A percentile compares a stretch with the other conserved stretches of the same genome.
Evolutionary conservation across 2,797 vertebrate genomes (phyloP).

Genomic region (Enteromius radiatus): DNA sequence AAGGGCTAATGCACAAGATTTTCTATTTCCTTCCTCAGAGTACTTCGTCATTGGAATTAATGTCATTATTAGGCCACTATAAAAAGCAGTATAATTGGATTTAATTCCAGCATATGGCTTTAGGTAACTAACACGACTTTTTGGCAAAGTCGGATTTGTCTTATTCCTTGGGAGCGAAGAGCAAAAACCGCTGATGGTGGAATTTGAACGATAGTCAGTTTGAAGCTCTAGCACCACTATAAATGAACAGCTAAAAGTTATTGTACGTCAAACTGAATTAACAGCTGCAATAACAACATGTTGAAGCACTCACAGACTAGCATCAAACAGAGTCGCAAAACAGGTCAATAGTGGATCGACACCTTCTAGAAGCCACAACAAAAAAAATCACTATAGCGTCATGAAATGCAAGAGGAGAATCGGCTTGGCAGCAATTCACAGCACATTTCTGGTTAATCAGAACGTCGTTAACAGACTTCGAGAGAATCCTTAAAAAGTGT

Average conservation of each 20-base stretch:
- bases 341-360: constrained; percentile 43
- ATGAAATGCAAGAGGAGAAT: constrained; percentile 53
- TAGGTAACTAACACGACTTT: constrained; percentile 51
- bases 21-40: constrained; percentile 31
- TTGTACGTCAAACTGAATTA: constrained; percentile 43
- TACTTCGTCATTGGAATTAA: constrained; percentile 31
- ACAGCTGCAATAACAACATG: constrained; percentile 54
- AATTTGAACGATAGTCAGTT: constrained; percentile 8
- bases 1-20: constrained; percentile 43
- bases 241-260: constrained; percentile 52
- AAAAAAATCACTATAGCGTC: constrained; percentile 47
- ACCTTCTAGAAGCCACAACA: constrained; percentile 51
- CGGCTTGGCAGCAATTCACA: constrained; percentile 50
- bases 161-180: constrained; percentile 19
- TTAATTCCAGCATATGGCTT: constrained; percentile 57
- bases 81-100: constrained; percentile 57
- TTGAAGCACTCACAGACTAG: constrained; percentile 50
- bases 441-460: constrained; percentile 52
- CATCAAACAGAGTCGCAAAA: constrained; percentile 46
- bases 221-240: constrained; percentile 57
- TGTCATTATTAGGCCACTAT: constrained; percentile 47
- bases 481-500: constrained; percentile 43
- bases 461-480: constrained; percentile 40
- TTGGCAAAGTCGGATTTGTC: constrained; percentile 38
- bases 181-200: constrained; percentile 10